Base-by-base conservation (phyloP, 2,113 vertebrate genomes). In the Himantopus leucocephalus region DNA sequence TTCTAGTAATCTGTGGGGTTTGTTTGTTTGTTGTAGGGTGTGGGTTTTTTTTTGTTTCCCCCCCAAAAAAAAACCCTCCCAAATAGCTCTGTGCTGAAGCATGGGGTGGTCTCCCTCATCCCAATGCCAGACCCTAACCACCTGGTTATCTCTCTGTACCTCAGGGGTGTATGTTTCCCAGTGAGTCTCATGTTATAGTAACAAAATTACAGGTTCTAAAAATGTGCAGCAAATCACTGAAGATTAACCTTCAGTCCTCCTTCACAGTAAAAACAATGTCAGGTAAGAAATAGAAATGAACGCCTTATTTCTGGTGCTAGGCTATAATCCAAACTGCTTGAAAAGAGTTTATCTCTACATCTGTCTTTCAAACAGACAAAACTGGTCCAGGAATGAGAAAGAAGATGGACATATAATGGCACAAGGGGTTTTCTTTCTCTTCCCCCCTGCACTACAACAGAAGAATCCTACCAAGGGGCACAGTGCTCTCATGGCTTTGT, bases 401-500 rank as follows among this genome's bases (percentile, higher is more conserved):
- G 26, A 73, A 48, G 41, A 68, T 4, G 6, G 41, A 30, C 5
- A 91, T 56, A 18, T 50, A 78, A 37, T 9, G 9, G 12, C 66
- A 9, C 14, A 50, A 67, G 18, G 27, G 10, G 0, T 6, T 64
- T 88, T 68, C 26, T 70, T 59, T 73, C 27, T 68, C 60, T 86
- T 90, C 18, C 17, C 23, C 16, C 43, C 10, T 59, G 11, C 20
- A 34, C 24, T 73, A 18, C 58, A 74, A 47, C 15, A 48, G 30
- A 81, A 59, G n/a, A 71, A 56, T 43, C 32, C 24, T 81, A 27
- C 7, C 1, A 7, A 78, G 18, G 13, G 8, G 14, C 21, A 5
- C 0, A 0, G 3, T 3, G 5, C 16, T 34, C 7, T 79, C 30
- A 21, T 1, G 1, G 17, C 12, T 70, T 73, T 89, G 45, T 32